Evolutionary conservation across 2,113 vertebrate species (phyloP).

Genomic region (Sinocyclocheilus grahami): DNA sequence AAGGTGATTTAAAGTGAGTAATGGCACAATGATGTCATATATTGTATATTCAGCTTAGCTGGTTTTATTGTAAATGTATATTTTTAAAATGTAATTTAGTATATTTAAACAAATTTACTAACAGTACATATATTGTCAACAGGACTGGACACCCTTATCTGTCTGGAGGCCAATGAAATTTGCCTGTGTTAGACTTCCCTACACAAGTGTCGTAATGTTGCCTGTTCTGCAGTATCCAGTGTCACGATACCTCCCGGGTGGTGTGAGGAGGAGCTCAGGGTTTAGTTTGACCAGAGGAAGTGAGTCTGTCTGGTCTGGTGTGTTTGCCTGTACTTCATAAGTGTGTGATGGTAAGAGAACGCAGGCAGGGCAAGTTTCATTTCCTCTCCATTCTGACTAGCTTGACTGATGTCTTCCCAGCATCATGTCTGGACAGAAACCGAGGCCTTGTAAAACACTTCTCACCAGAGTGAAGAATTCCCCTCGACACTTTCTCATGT

Average conservation of each 20-base stretch:
- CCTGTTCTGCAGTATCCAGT: neutral
- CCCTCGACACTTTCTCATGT: slow-evolving; percentile 16
- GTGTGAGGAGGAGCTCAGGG: neutral
- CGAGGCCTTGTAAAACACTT: slow-evolving; percentile 35
- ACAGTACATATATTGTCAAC: too few relatives aligned
- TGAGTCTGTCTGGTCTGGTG: slow-evolving; percentile 10
- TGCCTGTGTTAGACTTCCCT: neutral
- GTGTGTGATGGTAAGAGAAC: neutral
- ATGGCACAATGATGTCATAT: too few relatives aligned
- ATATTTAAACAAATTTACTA: too few relatives aligned
- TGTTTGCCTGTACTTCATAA: neutral
- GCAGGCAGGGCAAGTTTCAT: slow-evolving; percentile 24
- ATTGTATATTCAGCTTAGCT: too few relatives aligned
- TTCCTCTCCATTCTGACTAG: slow-evolving; percentile 30
- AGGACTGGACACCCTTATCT: neutral
- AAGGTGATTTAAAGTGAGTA: too few relatives aligned
- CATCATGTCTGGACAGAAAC: slow-evolving; percentile 24
- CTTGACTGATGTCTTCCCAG: slow-evolving; percentile 39
- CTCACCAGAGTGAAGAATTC: slow-evolving; percentile 29
- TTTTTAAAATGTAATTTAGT: too few relatives aligned
- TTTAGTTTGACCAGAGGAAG: neutral
- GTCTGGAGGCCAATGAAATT: neutral
- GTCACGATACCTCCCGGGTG: neutral
- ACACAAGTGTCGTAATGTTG: neutral
- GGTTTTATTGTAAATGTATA: too few relatives aligned